phyloP scores from a whole-genome alignment of 1,140 invertebrate species.

The Ylistrum balloti region DNA sequence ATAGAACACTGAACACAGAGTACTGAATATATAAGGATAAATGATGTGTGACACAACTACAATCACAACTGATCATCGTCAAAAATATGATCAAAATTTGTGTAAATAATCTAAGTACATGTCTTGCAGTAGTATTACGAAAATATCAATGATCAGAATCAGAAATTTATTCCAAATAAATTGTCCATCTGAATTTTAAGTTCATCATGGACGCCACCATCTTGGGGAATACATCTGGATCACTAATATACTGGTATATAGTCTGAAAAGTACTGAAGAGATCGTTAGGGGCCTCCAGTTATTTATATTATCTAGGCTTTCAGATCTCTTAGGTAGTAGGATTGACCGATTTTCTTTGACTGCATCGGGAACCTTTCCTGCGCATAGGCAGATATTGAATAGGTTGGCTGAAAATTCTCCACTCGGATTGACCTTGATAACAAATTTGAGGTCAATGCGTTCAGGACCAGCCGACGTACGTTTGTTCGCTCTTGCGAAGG shows the following conservation, averaged over 20 bases:
- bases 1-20: too few species aligned
- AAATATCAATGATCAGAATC: too few species aligned
- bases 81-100: too few species aligned
- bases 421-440: background rate
- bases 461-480: conserved; percentile 58
- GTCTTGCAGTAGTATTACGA: too few species aligned
- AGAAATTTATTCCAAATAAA: too few species aligned
- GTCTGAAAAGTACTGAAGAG: background rate
- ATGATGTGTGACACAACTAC: too few species aligned
- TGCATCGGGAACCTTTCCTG: conserved; percentile 43
- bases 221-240: too few species aligned
- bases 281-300: background rate
- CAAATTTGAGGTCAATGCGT: background rate
- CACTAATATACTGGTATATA: background rate
- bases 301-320: background rate
- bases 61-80: too few species aligned
- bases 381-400: conserved; percentile 55
- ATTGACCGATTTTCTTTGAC: conserved; percentile 60
- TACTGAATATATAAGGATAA: too few species aligned
- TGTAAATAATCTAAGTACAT: too few species aligned
- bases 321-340: conserved; percentile 65
- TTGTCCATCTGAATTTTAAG: too few species aligned
- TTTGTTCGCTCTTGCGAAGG: conserved; percentile 51
- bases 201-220: too few species aligned
- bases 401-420: conserved; percentile 47